Evolutionary conservation across 1,140 invertebrate species (phyloP), one percentile per base, ranked within the genome.

Genomic region (Zaprionus tsacasi): DNA sequence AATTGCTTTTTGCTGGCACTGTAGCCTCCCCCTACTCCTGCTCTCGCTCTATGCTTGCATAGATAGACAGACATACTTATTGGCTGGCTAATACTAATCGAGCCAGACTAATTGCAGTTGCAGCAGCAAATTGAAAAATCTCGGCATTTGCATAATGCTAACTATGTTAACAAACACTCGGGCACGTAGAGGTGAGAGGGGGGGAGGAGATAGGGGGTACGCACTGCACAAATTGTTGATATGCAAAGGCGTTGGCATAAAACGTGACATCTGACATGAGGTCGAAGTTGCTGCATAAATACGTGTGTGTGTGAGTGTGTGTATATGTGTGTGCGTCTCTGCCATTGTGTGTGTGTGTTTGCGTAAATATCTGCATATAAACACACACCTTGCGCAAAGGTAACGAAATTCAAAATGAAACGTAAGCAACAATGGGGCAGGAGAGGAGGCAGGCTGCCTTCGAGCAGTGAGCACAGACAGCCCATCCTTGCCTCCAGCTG

Each of bases 191-290:
- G 33, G 15, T 21, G 21, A 21, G 61, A 40, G 48, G 27, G n/a
- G 36, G 54, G n/a, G n/a, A 4, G n/a, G 1, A n/a, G 12, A 48
- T 13, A 25, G 17, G 21, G n/a, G 45, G 52, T 30, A 57, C 10
- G 36, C 15, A 30, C 36, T 60, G 57, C 56, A 68, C 59, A 78
- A 77, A 76, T 77, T 87, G 82, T 82, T 87, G 82, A 79, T 82
- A 78, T 81, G 70, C 77, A 70, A 88, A 87, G 35, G 65, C 60
- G 70, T 68, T 76, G 68, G 70, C 78, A 89, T 88, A 79, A 85
- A 88, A 90, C 85, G 85, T 88, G 85, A 88, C 85, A 89, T 81
- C 83, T 89, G 81, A 70, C 59, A 75, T 76, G 65, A 78, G 77
- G 66, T 88, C 69, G 79, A 87, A 79, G 74, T 86, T 65, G 58